Base-by-base conservation (phyloP, 2,113 vertebrate species). In the Formicarius rufipectus region DNA sequence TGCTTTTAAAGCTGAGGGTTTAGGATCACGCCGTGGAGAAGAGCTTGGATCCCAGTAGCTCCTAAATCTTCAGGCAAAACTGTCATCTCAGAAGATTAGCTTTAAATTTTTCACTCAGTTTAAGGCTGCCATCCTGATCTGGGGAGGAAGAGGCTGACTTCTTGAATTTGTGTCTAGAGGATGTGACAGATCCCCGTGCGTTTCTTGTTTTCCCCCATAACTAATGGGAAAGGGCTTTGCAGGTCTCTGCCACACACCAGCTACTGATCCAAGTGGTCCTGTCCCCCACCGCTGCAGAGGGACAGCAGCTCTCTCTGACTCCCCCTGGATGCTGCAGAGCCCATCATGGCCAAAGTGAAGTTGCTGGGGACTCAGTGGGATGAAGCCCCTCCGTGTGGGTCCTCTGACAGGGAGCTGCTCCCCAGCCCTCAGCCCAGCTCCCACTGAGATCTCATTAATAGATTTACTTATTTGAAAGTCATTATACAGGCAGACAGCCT, bases 381-480 rank as follows among this genome's bases (percentile, higher is more conserved):
- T 9, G 6, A 45, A 55, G 11, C 25, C 87, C 55, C 35, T 20
- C 5, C 4, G 14, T 31, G 45, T 0, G 10, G 28, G 50, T 47
- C 44, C 47, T 6, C 14, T 19, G 58, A 4, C 37, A 24, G 62
- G 64, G 87, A 82, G 45, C 84, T 55, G 67, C 84, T 42, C 84
- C 58, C 58, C 47, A 22, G 62, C 62, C 33, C 59, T 35, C 60
- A 31, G 44, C 71, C 35, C 88, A 0, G 2, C 58, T 87, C 93
- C 94, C 88, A 25, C 56, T 1, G 37, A 44, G 71, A 40, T 62
- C 95, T 89, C 96, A 96, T 97, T 96, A 97, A 95, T 89, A 96
- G 85, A 97, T 97, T 93, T 72, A 67, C 58, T 96, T 95, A 96
- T 97, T 85, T 73, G 83, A 84, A 92, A 84, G 56, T 89, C 87